phyloP scores from a whole-genome alignment of 1,140 invertebrate species.

The Trichogramma pretiosum region DNA sequence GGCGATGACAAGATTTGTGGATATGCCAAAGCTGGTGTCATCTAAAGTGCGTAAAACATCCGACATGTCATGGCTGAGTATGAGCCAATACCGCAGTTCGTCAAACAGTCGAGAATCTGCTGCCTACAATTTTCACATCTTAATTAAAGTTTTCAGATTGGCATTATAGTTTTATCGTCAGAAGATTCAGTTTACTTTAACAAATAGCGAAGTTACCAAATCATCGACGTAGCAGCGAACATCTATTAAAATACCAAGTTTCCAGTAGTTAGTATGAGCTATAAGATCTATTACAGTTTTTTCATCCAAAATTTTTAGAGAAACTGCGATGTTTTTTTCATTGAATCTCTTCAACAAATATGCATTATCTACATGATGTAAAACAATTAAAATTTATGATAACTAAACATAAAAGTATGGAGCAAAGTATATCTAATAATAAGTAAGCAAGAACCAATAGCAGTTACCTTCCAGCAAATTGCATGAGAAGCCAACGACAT shows the following conservation, averaged over 20 bases:
- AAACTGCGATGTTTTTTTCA: not conserved
- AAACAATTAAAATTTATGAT: no score
- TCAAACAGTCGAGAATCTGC: not conserved
- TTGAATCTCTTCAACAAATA: not conserved
- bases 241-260: not conserved
- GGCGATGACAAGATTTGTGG: not conserved
- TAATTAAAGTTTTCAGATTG: no score
- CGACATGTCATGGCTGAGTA: not conserved
- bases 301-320: not conserved
- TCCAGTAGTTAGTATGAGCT: not conserved
- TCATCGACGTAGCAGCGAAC: not conserved
- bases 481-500: conserved; percentile 5
- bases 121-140: not conserved
- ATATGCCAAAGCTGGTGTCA: not conserved
- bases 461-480: conserved; percentile 1
- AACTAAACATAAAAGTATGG: no score
- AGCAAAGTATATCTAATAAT: no score
- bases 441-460: no score
- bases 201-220: no score
- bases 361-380: not conserved
- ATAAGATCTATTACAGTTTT: not conserved
- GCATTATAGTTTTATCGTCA: no score
- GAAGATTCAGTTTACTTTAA: no score
- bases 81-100: not conserved
- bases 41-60: not conserved